Evolutionary conservation across 1,140 invertebrate genomes (phyloP), one percentile per base, ranked within the genome.

Genomic region (Whitmania pigra): DNA sequence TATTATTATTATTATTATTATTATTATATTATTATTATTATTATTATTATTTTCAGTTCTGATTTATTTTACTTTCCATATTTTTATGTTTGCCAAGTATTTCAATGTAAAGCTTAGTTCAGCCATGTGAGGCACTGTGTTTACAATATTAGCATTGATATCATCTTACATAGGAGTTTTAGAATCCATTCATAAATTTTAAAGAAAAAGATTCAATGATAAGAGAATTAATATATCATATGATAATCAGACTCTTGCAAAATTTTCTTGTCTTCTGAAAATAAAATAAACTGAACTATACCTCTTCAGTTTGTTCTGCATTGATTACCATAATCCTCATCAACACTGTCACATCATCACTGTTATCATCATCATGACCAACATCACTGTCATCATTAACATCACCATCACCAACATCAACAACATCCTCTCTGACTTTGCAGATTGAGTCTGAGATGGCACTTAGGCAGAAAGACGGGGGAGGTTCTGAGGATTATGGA

Each of bases 401-500:
- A 49, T 49, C 43, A 49, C 13, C 43, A 49, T 49, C 43, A 49
- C 9, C 43, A 49, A 7, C 43, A 15, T 17, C 43, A 49, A 15
- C 9, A 15, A 1, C 13, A 1, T 1, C 5, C 43, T 49, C 2
- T 17, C 43, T 49, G 2, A 63, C 18, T 11, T 57, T 73, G 69
- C 76, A 82, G 81, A 27, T 75, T 85, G 49, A 85, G 83, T 11
- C 74, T 86, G 40, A 76, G 80, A 70, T 97, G 94, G 94, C 94
- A 97, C 84, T 81, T 97, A 40, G 85, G 87, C 13, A 84, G 93
- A 36, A 97, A 97, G 85, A 97, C 94, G 2, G 94, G 94, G 25
- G 93, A 97, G 86, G 93, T 97, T 20, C 82, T 97, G 0, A 84
- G 92, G 71, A 87, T 97, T 0, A 94, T 97, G 89, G 94, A 97